Percentiles rank a stretch among this genome's conserved stretches.
Evolutionary conservation across 23 tunicate genomes (phyloP).

Genomic region (Ascidia mentula): DNA sequence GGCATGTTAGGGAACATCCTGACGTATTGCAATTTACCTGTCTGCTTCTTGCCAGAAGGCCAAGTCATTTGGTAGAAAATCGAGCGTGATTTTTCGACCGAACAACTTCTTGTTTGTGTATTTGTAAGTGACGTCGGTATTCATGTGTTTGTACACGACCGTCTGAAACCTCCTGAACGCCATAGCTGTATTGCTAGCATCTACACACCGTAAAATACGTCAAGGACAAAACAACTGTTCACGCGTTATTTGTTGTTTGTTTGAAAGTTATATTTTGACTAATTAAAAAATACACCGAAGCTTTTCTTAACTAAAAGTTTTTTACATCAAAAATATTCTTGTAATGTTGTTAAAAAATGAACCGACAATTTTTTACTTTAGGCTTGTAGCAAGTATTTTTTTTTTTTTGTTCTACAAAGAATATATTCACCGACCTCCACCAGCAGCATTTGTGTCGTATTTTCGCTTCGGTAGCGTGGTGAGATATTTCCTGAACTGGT

Average conservation of each 20-base stretch:
- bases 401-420: no score
- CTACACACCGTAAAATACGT: conserved; percentile 8
- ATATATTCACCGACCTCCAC: conserved; percentile 23
- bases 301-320: no score
- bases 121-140: conserved; percentile 7
- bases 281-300: no score
- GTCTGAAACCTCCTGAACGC: conserved; percentile 26
- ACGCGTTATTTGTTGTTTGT: no score
- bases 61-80: conserved; percentile 54
- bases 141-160: conserved; percentile 36
- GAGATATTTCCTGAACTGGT: conserved; percentile 42
- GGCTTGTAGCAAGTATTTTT: no score
- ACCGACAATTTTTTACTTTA: no score
- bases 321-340: no score
- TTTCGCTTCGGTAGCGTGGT: conserved; percentile 8
- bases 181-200: conserved; percentile 49
- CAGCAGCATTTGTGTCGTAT: conserved; percentile 4
- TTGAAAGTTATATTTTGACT: no score
- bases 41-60: conserved; percentile 55
- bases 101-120: conserved; percentile 28
- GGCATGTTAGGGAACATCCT: no score
- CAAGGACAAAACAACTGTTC: no score
- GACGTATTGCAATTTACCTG: no score
- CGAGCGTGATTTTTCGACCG: conserved; percentile 35
- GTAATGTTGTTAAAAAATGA: no score